phyloP scores from a whole-genome alignment of 2,113 vertebrate species.

The Melanocharis versteri region DNA sequence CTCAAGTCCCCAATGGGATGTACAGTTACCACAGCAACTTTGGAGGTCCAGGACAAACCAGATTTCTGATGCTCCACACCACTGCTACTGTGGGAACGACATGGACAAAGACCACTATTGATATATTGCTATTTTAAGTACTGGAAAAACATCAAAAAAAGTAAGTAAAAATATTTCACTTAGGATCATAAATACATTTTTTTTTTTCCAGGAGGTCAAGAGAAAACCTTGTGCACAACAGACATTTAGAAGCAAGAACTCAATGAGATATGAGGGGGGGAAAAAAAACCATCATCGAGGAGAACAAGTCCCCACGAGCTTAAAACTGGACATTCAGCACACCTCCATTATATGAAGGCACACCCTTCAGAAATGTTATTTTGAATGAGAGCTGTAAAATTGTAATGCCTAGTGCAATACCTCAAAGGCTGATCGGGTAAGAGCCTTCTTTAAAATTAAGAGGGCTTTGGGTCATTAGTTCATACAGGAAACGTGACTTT shows the following conservation, averaged over 20 bases:
- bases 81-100: neutral
- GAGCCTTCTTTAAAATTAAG: neutral
- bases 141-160: neutral
- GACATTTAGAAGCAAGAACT: neutral
- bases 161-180: neutral
- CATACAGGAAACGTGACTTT: neutral
- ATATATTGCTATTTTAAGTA: neutral
- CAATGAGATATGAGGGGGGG: neutral
- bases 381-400: neutral
- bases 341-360: neutral
- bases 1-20: neutral
- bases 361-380: neutral
- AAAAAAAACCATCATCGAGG: neutral
- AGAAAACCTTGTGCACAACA: neutral
- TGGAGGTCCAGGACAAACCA: neutral
- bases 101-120: neutral
- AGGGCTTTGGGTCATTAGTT: neutral
- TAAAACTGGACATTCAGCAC: neutral
- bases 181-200: accelerated
- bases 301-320: neutral
- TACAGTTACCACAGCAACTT: neutral
- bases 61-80: neutral
- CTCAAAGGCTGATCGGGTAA: neutral
- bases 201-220: neutral
- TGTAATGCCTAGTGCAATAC: neutral